phyloP scores from a whole-genome alignment of 2,888 invertebrate genomes.

The Amblyteles armatorius region DNA sequence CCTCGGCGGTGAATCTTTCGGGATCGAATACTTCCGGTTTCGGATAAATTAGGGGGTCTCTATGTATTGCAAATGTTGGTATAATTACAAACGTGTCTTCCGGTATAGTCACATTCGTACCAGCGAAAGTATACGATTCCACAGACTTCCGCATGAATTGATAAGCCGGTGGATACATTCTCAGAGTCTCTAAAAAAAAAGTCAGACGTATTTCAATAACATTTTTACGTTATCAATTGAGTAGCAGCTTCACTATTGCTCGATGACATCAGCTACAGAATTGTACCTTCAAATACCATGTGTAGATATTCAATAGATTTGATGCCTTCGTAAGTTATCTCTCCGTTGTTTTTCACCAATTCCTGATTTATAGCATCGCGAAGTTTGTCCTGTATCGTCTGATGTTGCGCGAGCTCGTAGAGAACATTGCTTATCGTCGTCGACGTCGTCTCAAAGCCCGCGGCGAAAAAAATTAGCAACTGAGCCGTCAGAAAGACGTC shows the following conservation, averaged over 20 bases:
- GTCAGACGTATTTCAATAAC: neutral
- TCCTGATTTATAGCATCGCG: constrained; percentile 80
- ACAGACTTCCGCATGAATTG: neutral
- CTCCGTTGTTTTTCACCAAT: constrained; percentile 74
- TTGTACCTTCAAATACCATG: neutral
- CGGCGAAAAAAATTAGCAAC: constrained; percentile 75
- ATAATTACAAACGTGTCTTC: constrained; percentile 56
- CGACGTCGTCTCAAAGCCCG: constrained; percentile 81
- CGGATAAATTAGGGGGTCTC: constrained; percentile 65
- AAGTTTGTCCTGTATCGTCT: constrained; percentile 82
- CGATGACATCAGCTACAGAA: neutral
- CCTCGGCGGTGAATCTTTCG: constrained; percentile 76
- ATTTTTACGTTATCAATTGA: neutral
- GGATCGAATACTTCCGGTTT: constrained; percentile 78
- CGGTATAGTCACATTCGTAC: constrained; percentile 67
- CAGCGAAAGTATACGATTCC: constrained; percentile 13
- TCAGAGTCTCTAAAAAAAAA: neutral
- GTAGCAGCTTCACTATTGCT: neutral
- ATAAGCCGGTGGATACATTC: neutral
- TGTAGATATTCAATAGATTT: neutral
- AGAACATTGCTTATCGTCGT: constrained; percentile 82
- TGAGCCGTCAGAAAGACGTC: constrained; percentile 73
- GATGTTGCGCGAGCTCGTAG: constrained; percentile 83
- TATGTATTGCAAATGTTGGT: constrained; percentile 67
- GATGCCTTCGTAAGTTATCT: constrained; percentile 81